A percentile compares a stretch with the other conserved stretches of the same genome.
These are phyloP conservation scores for Pygocentrus nattereri DNA, from an alignment of 2,797 vertebrate species.

Conservation along the genomic window DNA sequence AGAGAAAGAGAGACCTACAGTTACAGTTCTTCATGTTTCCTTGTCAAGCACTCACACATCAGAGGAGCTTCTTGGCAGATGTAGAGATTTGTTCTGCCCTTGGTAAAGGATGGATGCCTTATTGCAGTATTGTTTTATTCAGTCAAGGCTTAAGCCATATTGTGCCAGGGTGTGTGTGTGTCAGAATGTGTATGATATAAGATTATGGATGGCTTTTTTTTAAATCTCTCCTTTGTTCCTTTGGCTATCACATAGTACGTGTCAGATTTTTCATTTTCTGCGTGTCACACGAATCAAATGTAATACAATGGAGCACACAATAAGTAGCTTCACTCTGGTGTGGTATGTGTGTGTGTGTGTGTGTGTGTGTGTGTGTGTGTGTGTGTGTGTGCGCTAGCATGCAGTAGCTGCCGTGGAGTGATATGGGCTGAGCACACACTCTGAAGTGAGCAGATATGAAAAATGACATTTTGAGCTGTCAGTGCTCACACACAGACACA, in stretches of 20 bases:
- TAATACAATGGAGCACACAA: constrained; percentile 56
- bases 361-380: constrained; percentile 9
- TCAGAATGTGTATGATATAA: constrained; percentile 1
- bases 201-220: constrained; percentile 40
- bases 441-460: constrained; percentile 64
- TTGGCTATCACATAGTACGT: constrained; percentile 44
- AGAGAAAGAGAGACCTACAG: too few relatives aligned
- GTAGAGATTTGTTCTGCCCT: not conserved
- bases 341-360: constrained; percentile 43
- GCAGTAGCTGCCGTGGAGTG: constrained; percentile 56
- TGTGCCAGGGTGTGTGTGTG: not conserved
- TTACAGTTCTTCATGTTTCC: not conserved
- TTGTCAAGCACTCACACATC: not conserved
- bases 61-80: not conserved
- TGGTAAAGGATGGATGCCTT: not conserved
- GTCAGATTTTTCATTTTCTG: constrained; percentile 52
- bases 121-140: constrained; percentile 9
- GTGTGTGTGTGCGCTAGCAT: constrained; percentile 56
- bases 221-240: constrained; percentile 48
- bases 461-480: constrained; percentile 75
- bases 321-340: constrained; percentile 46
- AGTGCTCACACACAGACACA: constrained; percentile 57
- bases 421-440: constrained; percentile 59
- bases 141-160: not conserved
- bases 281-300: constrained; percentile 50